Percentiles rank a stretch among this genome's conserved stretches.
phyloP scores from a whole-genome alignment of 2,113 vertebrate genomes.

The Psittacula cyanocephala region DNA sequence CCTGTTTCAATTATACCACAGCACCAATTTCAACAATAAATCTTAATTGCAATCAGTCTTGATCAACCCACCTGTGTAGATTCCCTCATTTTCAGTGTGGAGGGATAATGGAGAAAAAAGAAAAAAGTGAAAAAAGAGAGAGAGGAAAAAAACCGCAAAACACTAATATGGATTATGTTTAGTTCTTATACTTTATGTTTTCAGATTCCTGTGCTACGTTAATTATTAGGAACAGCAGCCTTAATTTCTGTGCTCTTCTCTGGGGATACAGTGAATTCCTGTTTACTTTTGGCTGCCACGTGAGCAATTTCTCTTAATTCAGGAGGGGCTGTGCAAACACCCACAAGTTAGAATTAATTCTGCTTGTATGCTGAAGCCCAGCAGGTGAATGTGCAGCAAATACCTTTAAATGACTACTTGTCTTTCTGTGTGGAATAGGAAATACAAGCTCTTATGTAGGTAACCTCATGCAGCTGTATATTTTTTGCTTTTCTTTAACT shows the following conservation, averaged over 20 bases:
- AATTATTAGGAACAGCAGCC: constrained; percentile 10
- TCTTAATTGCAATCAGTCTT: constrained; percentile 59
- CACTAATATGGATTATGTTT: not conserved
- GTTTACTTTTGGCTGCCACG: constrained; percentile 12
- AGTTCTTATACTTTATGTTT: not conserved
- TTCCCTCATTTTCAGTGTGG: not conserved
- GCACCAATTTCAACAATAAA: constrained; percentile 47
- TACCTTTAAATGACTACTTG: not conserved
- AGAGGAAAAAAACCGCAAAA: not conserved
- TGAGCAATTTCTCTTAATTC: constrained; percentile 12
- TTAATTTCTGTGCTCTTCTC: not conserved
- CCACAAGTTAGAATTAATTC: not conserved
- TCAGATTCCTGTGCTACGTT: not conserved
- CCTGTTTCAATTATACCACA: constrained; percentile 49
- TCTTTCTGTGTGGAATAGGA: not conserved
- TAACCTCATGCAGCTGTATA: not conserved
- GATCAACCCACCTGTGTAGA: constrained; percentile 54
- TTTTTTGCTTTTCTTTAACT: not conserved
- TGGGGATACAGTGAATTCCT: not conserved
- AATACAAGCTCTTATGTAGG: not conserved
- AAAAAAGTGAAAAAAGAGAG: not conserved
- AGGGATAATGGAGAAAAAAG: not conserved
- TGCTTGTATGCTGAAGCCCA: not conserved
- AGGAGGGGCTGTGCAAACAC: not conserved
- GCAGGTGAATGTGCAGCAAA: not conserved